Evolutionary conservation across 53 echinoderm and acorn worm genomes (phyloP).

Genomic region (Echinarachnius parma): DNA sequence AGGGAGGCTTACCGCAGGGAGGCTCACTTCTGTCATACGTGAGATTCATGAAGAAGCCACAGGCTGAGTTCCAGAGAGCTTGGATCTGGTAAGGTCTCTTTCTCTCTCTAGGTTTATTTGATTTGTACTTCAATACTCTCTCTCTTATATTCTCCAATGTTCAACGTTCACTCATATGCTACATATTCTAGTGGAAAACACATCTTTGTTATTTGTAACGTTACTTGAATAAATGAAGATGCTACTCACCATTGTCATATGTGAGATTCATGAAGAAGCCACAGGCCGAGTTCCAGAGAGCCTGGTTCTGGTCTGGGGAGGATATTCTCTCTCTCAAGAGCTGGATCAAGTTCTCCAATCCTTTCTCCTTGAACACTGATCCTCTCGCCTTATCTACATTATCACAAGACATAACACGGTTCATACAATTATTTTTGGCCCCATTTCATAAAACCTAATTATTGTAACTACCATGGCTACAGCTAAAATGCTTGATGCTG

Average conservation of each 20-base stretch:
- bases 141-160: no score
- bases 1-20: no score
- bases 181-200: no score
- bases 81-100: slow-evolving; percentile 55
- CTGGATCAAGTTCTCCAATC: slow-evolving; percentile 71
- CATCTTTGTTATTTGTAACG: no score
- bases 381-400: slow-evolving; percentile 71
- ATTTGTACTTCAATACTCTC: no score
- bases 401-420: not conserved
- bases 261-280: slow-evolving; percentile 89
- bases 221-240: no score
- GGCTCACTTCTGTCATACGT: slow-evolving; percentile 88
- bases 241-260: slow-evolving; percentile 76
- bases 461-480: no score
- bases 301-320: slow-evolving; percentile 60
- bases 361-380: slow-evolving; percentile 64
- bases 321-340: slow-evolving; percentile 63
- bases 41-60: slow-evolving; percentile 84
- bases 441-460: no score
- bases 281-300: slow-evolving; percentile 75
- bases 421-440: not conserved
- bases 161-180: no score
- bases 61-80: slow-evolving; percentile 77
- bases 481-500: no score
- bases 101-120: slow-evolving; percentile 60